These are phyloP conservation scores for Ciona savignyi DNA, from an alignment of 23 tunicate genomes.

Conservation along the genomic window DNA sequence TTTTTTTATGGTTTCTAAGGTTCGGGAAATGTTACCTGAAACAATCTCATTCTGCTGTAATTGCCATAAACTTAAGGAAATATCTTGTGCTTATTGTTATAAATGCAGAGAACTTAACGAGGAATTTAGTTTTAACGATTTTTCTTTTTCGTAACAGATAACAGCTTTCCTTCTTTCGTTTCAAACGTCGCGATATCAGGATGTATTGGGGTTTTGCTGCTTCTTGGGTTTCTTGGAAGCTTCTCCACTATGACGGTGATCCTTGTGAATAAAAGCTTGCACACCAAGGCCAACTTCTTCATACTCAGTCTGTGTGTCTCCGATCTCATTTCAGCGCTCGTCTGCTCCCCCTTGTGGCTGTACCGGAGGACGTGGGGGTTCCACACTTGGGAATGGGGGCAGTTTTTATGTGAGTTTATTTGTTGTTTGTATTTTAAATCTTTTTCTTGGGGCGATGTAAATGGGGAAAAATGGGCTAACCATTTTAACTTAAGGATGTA, in stretches of 20 bases:
- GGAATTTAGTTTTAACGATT: too few relatives aligned
- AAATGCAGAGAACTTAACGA: too few relatives aligned
- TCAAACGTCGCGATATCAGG: conserved; percentile 30
- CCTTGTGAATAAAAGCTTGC: conserved; percentile 9
- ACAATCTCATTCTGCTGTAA: too few relatives aligned
- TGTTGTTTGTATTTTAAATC: too few relatives aligned
- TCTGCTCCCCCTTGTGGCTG: conserved; percentile 90
- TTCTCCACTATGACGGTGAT: conserved; percentile 15
- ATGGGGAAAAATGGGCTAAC: too few relatives aligned
- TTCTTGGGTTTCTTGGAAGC: conserved; percentile 14
- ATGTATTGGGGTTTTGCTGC: conserved; percentile 19
- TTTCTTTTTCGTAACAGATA: too few relatives aligned
- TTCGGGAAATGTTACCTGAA: too few relatives aligned
- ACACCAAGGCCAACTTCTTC: conserved; percentile 49
- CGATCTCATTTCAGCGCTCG: conserved; percentile 67
- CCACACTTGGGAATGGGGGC: conserved; percentile 50
- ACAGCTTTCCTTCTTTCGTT: not conserved
- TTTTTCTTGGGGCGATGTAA: too few relatives aligned
- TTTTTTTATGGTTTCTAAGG: too few relatives aligned
- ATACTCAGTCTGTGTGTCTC: conserved; percentile 70
- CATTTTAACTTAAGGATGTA: too few relatives aligned
- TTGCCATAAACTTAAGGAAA: too few relatives aligned
- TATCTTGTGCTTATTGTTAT: too few relatives aligned
- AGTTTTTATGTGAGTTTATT: conserved; percentile 55
- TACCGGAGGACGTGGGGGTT: conserved; percentile 94